Evolutionary conservation across 2,888 invertebrate genomes (phyloP).

Genomic region (Acanthosepion esculentum): DNA sequence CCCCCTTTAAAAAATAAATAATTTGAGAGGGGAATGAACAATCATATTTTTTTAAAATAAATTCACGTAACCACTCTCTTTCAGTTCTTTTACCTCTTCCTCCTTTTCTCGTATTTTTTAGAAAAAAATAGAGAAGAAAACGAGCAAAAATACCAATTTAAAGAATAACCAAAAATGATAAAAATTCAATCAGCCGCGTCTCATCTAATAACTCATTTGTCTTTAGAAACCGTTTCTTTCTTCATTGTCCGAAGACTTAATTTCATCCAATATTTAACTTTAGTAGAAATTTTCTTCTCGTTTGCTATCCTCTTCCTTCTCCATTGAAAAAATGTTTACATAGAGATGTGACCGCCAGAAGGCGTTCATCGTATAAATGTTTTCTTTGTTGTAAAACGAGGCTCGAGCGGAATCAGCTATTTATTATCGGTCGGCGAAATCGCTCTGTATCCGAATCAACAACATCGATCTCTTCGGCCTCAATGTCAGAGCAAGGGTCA

Average conservation of each 20-base stretch:
- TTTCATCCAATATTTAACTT: background rate
- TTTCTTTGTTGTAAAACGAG: background rate
- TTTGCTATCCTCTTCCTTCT: background rate
- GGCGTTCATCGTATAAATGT: background rate
- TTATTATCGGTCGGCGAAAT: background rate
- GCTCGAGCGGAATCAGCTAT: conserved; percentile 40
- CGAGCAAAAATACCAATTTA: background rate
- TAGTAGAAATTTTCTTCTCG: background rate
- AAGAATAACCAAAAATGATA: background rate
- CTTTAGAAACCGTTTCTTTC: background rate
- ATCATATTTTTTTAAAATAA: background rate
- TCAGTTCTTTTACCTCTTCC: background rate
- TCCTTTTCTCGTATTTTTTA: background rate
- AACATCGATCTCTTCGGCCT: conserved; percentile 66
- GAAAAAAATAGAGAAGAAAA: background rate
- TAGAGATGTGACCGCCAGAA: background rate
- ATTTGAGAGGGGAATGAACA: background rate
- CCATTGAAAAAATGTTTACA: background rate
- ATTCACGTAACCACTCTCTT: background rate
- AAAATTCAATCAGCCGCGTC: background rate
- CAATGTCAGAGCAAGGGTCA: conserved; percentile 55
- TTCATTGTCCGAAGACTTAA: background rate
- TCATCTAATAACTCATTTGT: background rate
- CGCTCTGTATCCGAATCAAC: conserved; percentile 62
- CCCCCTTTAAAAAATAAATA: background rate